Conservation (phyloP, 2,797 vertebrate genomes). For the Cynopterus sphinx region DNA sequence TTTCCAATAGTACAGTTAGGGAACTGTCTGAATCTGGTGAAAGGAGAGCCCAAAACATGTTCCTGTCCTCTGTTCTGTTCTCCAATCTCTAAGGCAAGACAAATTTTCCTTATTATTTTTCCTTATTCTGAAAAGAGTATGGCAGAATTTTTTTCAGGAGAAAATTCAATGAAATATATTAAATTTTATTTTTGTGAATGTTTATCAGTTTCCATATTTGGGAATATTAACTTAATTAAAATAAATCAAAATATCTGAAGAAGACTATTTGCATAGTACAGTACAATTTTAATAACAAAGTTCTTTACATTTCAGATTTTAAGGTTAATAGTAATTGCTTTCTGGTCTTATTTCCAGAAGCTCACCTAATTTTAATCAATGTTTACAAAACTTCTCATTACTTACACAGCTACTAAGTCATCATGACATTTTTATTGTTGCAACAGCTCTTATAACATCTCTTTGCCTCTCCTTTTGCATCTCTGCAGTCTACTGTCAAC, state of each 20-base stretch:
- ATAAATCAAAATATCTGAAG: not conserved
- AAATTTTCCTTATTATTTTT: not conserved
- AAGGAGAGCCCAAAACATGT: not conserved
- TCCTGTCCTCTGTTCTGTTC: not conserved
- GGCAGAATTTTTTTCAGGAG: not conserved
- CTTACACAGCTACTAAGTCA: not conserved
- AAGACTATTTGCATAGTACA: not conserved
- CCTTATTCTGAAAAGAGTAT: not conserved
- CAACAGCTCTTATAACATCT: not conserved
- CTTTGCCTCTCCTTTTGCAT: not conserved
- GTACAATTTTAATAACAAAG: not conserved
- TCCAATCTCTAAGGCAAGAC: not conserved
- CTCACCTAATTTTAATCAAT: not conserved
- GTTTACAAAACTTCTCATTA: not conserved
- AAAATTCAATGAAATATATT: not conserved
- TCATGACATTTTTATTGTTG: not conserved
- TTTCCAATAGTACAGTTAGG: not conserved
- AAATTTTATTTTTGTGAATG: not conserved
- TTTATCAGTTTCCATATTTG: not conserved
- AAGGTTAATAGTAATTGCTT: not conserved
- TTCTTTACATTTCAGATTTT: not conserved
- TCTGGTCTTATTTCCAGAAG: not conserved
- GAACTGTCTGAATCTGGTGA: accelerated
- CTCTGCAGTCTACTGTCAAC: not conserved
- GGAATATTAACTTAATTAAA: not conserved